Evolutionary conservation across 2,113 vertebrate species (phyloP), one percentile per base, ranked within the genome.

Genomic region (Ellobius talpinus): DNA sequence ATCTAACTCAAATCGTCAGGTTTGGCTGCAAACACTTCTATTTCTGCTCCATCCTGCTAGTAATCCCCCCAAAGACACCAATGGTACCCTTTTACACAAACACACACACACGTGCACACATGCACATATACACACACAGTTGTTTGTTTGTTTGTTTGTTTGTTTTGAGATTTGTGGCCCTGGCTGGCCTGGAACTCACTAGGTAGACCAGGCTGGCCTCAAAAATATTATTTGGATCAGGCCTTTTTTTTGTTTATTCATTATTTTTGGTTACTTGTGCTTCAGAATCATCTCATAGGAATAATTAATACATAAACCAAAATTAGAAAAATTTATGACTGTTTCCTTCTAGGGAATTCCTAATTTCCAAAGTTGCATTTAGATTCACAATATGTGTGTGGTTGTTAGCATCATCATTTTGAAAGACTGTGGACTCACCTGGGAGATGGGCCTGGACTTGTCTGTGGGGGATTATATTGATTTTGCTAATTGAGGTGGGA

Each of bases 101-200:
- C 52, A 39, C 36, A 58, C 17, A 16, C 31, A 23, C 21, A 11
- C 31, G 26, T 5, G 26, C 52, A 61, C 52, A 26, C 4, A 14
- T 2, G 3, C 52, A 52, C 16, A 7, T 16, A 29, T 0, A 7
- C 52, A n/a, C 36, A 58, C 7, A 2, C 16, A 23, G 5, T 66
- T 86, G 42, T 47, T 66, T 65, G 82, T 45, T 82, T 81, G 33
- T 21, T 81, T 81, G 42, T 1, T 47, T 50, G 14, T 33, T 78
- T 78, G 50, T 79, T 81, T 81, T 58, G 21, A 82, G 79, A 39
- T 61, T 23, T 81, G 36, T 81, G 58, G 33, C 10, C 31, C 47
- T 58, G 78, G 10, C 36, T 82, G 79, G 52, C 79, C 36, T 58
- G 55, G 36, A 82, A 82, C 52, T 82, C 79, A 55, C 36, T 61